Percentiles rank a stretch among this genome's conserved stretches.
These are phyloP conservation scores for Lycopodina hypogea DNA, from an alignment of 37 sponge, comb jelly and placozoan species.

Conservation along the genomic window DNA sequence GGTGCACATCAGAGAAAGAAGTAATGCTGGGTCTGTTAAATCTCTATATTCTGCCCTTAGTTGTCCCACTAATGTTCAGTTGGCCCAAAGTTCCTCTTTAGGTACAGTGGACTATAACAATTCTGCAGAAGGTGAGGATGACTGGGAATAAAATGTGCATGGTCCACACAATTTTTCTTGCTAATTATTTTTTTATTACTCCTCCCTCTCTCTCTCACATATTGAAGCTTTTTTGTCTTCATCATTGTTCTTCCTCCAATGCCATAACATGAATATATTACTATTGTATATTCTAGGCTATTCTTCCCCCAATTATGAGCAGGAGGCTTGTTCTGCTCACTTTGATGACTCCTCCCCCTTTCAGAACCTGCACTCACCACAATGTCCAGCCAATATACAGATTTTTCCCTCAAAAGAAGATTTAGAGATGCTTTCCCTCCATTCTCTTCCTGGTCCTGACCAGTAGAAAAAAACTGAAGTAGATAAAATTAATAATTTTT, in stretches of 20 bases:
- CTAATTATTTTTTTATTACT: no score
- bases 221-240: neutral
- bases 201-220: neutral
- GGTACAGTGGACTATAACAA: neutral
- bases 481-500: no score
- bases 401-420: neutral
- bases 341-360: slow-evolving; percentile 13
- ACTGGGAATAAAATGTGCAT: no score
- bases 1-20: no score
- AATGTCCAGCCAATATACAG: neutral
- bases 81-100: no score
- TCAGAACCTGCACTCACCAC: neutral
- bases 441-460: slow-evolving; percentile 12
- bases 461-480: no score
- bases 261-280: no score
- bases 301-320: neutral
- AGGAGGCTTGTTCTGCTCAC: neutral
- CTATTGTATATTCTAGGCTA: neutral
- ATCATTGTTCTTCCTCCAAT: neutral
- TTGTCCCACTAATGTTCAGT: no score
- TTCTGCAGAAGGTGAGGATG: neutral
- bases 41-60: no score
- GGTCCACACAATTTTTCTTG: neutral
- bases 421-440: neutral
- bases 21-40: no score